Conservation (phyloP, 2,888 invertebrate genomes). For the Drymonia ruficornis region DNA sequence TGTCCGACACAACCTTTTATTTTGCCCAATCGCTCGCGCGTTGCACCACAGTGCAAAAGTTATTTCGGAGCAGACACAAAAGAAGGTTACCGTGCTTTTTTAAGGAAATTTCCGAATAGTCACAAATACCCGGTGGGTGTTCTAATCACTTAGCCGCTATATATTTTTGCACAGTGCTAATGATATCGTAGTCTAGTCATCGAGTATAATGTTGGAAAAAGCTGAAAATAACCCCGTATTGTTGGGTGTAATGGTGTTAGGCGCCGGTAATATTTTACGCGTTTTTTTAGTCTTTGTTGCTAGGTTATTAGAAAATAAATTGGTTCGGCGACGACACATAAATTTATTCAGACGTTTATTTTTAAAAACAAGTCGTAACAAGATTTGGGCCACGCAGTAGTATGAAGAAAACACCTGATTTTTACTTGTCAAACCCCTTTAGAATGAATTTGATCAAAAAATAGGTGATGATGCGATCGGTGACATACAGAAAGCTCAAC, state of each 20-base stretch:
- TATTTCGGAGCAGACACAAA: slow-evolving; percentile 56
- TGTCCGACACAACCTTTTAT: too few species aligned
- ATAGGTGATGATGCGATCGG: slow-evolving; percentile 35
- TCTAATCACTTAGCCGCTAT: slow-evolving; percentile 39
- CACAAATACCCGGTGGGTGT: slow-evolving; percentile 46
- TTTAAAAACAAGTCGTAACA: too few species aligned
- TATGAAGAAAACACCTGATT: too few species aligned
- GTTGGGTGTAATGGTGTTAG: slow-evolving; percentile 5
- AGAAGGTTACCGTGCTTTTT: slow-evolving; percentile 51
- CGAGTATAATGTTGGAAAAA: slow-evolving; percentile 12
- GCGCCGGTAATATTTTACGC: not conserved
- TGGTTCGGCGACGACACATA: not conserved
- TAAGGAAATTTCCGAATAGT: slow-evolving; percentile 50
- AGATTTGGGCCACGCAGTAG: too few species aligned
- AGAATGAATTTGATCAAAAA: slow-evolving; percentile 11
- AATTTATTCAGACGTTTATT: not conserved
- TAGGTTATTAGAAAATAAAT: not conserved
- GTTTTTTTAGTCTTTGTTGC: not conserved
- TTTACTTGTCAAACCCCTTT: not conserved
- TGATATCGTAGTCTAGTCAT: slow-evolving; percentile 22
- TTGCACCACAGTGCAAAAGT: slow-evolving; percentile 31
- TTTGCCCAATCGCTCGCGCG: not conserved
- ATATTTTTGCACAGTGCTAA: slow-evolving; percentile 21
- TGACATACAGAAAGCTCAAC: slow-evolving; percentile 37
- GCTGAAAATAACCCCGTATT: slow-evolving; percentile 26